phyloP scores from a whole-genome alignment of 1,140 invertebrate genomes.

The Cylas formicarius region DNA sequence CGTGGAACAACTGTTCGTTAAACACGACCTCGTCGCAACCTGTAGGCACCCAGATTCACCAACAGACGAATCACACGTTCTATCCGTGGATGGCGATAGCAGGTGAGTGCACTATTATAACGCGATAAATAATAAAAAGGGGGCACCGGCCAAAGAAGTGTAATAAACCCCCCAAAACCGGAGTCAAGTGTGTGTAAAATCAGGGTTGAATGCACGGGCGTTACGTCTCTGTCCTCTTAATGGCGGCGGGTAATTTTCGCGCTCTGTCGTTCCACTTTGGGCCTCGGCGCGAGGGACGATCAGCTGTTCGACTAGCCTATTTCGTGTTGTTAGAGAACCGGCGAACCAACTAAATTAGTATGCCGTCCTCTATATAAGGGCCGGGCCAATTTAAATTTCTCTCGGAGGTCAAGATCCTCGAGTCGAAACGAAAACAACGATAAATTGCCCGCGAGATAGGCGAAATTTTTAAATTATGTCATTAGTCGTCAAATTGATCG shows the following conservation, averaged over 20 bases:
- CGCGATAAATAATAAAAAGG: slow-evolving; percentile 9
- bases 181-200: slow-evolving; percentile 44
- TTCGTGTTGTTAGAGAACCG: slow-evolving; percentile 28
- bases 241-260: neutral
- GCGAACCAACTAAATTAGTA: slow-evolving; percentile 9
- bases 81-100: slow-evolving; percentile 98
- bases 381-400: slow-evolving; percentile 15
- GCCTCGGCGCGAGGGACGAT: slow-evolving; percentile 34
- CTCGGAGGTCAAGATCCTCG: slow-evolving; percentile 14
- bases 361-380: slow-evolving; percentile 2
- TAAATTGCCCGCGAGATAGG: slow-evolving; percentile 13
- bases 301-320: slow-evolving; percentile 39
- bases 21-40: slow-evolving; percentile 67
- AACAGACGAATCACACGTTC: slow-evolving; percentile 88
- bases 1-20: slow-evolving; percentile 74
- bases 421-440: slow-evolving; percentile 13
- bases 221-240: slow-evolving; percentile 16
- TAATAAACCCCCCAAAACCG: slow-evolving; percentile 21
- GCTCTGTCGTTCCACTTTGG: slow-evolving; percentile 22
- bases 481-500: no score
- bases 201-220: slow-evolving; percentile 39
- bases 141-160: slow-evolving; percentile 22
- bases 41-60: slow-evolving; percentile 73
- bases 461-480: no score
- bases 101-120: slow-evolving; percentile 60